phyloP scores from a whole-genome alignment of 2,113 vertebrate genomes.

The Sturnus vulgaris region DNA sequence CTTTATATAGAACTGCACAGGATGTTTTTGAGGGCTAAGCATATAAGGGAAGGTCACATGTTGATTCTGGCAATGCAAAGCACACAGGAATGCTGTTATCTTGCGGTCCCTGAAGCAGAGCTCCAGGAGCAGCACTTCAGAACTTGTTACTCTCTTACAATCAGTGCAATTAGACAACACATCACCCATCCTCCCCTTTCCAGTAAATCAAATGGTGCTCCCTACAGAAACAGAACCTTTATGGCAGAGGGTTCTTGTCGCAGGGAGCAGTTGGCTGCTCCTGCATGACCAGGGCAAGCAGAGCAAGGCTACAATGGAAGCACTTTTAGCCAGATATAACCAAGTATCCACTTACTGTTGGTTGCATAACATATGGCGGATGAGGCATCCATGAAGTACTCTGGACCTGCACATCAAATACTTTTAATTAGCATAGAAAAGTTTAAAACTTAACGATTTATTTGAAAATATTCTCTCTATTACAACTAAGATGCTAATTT shows the following conservation, averaged over 20 bases:
- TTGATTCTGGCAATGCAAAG: constrained; percentile 9
- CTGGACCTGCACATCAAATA: constrained; percentile 89
- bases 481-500: neutral
- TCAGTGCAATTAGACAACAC: neutral
- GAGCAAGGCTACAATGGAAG: neutral
- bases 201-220: neutral
- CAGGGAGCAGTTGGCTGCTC: neutral
- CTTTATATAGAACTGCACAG: neutral
- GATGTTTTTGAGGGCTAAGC: neutral
- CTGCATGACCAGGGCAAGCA: neutral
- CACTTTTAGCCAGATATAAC: constrained; percentile 56
- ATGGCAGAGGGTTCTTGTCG: neutral
- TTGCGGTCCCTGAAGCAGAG: neutral
- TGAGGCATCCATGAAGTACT: constrained; percentile 99
- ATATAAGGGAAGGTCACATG: neutral
- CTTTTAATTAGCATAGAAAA: constrained; percentile 71
- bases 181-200: neutral
- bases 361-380: constrained; percentile 99
- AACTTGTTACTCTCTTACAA: neutral
- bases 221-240: neutral
- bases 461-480: neutral
- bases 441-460: constrained; percentile 19
- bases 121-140: neutral
- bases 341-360: constrained; percentile 89
- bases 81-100: neutral